Conservation (phyloP, 2,113 vertebrate genomes). For the Falcunculus frontatus region DNA sequence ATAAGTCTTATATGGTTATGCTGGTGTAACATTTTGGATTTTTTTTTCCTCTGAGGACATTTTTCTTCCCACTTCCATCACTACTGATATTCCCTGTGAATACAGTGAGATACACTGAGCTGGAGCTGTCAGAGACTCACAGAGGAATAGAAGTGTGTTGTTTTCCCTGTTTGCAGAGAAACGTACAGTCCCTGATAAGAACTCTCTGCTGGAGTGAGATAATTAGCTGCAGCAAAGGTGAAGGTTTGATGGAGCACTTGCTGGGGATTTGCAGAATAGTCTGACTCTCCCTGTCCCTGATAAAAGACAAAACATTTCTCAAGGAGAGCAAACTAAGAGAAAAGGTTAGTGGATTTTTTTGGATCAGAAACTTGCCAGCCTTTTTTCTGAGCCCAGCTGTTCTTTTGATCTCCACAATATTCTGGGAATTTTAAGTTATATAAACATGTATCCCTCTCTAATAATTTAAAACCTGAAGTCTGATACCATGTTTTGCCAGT, state of each 20-base stretch:
- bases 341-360: neutral
- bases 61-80: neutral
- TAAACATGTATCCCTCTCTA: neutral
- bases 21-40: neutral
- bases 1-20: neutral
- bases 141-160: neutral
- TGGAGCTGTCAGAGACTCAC: neutral
- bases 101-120: neutral
- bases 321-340: neutral
- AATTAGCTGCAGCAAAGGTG: slow-evolving; percentile 1
- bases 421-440: neutral
- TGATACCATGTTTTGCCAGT: neutral
- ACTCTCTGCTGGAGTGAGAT: neutral
- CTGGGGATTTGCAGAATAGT: neutral
- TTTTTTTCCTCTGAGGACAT: neutral
- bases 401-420: neutral
- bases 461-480: neutral
- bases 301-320: neutral
- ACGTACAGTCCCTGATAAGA: neutral
- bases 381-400: neutral
- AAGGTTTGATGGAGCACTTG: neutral
- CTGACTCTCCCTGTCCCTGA: neutral
- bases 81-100: neutral
- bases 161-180: neutral
- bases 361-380: neutral